Percentiles rank a stretch among this genome's conserved stretches.
Conservation (phyloP, 2,113 vertebrate species). For the Addax nasomaculatus region DNA sequence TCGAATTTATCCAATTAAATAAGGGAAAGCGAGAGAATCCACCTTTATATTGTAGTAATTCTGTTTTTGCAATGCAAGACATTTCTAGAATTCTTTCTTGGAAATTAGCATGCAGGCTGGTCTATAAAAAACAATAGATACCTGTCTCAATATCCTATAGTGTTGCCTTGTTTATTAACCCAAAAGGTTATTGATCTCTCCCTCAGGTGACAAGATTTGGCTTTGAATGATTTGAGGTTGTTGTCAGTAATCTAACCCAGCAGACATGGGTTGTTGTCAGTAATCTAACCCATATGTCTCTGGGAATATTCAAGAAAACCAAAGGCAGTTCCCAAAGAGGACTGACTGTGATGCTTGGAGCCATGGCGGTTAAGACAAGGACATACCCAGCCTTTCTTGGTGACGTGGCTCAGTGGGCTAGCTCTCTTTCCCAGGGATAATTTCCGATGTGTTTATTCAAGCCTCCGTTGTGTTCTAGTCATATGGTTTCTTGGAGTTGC, state of each 20-base stretch:
- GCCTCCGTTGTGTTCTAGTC: neutral
- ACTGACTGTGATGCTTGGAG: rapidly evolving
- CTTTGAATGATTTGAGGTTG: neutral
- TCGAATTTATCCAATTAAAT: neutral
- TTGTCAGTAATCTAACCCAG: neutral
- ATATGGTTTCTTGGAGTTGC: neutral
- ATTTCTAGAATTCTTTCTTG: neutral
- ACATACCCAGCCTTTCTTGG: neutral
- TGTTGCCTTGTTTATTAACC: neutral
- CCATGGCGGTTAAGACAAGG: neutral
- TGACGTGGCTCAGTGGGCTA: neutral
- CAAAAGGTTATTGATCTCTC: neutral
- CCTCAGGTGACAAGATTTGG: neutral
- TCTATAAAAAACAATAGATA: neutral
- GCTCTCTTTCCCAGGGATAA: neutral
- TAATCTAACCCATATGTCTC: neutral
- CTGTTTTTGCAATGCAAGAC: neutral
- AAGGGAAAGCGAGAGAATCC: neutral
- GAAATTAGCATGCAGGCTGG: neutral
- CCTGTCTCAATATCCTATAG: neutral
- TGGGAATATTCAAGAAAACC: neutral
- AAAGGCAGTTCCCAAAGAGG: neutral
- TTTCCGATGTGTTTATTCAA: neutral
- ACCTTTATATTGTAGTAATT: neutral
- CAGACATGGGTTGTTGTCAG: neutral